Evolutionary conservation across 2,797 vertebrate species (phyloP).

Genomic region (Sebastolobus alascanus): DNA sequence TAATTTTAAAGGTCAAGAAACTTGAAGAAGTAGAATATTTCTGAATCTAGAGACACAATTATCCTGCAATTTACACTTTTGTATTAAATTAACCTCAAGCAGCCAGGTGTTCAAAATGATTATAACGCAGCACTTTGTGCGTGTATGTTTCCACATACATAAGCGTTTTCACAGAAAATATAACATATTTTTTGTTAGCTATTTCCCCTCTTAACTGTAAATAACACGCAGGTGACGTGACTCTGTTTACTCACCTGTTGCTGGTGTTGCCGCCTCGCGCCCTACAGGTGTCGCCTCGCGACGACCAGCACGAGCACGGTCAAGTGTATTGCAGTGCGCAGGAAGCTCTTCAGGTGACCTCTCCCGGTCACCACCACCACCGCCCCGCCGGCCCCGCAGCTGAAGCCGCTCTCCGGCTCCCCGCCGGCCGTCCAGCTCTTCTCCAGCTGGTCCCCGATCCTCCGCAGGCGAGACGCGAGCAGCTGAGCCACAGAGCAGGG

Average conservation of each 20-base stretch:
- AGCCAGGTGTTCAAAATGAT: too few species aligned
- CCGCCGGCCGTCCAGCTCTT: constrained; percentile 73
- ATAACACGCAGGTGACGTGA: constrained; percentile 9
- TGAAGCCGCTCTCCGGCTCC: constrained; percentile 29
- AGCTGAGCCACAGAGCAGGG: constrained; percentile 84
- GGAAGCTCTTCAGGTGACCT: constrained; percentile 67
- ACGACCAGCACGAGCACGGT: constrained; percentile 90
- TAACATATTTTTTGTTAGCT: too few species aligned
- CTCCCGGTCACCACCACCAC: constrained; percentile 9
- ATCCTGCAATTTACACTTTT: too few species aligned
- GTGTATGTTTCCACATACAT: too few species aligned
- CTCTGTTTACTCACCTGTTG: constrained; percentile 81
- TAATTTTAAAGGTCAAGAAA: too few species aligned
- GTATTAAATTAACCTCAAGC: too few species aligned
- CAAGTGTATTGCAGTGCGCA: constrained; percentile 87
- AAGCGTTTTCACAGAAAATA: too few species aligned
- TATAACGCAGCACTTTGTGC: background rate
- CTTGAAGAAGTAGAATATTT: too few species aligned
- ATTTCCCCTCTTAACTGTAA: too few species aligned
- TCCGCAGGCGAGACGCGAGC: constrained; percentile 90
- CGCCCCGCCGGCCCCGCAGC: constrained; percentile 57
- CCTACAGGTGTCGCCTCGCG: constrained; percentile 91
- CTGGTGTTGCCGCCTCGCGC: constrained; percentile 64
- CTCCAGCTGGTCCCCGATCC: constrained; percentile 93
- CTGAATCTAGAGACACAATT: too few species aligned